Evolutionary conservation across 2,113 vertebrate genomes (phyloP).

Genomic region (Ascaphus truei): DNA sequence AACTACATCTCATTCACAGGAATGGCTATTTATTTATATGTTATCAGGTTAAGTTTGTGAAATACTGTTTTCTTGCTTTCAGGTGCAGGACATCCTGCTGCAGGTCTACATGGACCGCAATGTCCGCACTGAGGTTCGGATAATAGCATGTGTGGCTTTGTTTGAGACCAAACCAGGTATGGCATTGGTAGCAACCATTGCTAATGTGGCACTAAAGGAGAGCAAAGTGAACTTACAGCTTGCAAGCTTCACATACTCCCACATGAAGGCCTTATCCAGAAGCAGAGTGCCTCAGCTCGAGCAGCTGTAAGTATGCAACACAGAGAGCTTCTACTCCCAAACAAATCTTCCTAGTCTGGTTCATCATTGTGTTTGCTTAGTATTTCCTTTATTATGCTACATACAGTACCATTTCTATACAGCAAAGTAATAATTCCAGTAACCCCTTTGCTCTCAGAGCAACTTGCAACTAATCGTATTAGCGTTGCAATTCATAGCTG

Average conservation of each 20-base stretch:
- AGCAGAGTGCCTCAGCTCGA: conserved; percentile 53
- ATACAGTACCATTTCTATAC: too few species aligned
- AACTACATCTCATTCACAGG: too few species aligned
- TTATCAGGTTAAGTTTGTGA: neutral
- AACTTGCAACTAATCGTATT: too few species aligned
- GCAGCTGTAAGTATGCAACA: conserved; percentile 63
- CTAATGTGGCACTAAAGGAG: conserved; percentile 64
- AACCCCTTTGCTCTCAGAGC: too few species aligned
- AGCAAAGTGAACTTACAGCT: conserved; percentile 61
- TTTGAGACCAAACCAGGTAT: conserved; percentile 72
- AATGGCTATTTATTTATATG: too few species aligned
- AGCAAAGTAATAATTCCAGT: too few species aligned
- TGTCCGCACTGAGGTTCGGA: conserved; percentile 65
- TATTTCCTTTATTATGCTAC: neutral
- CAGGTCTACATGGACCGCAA: conserved; percentile 68
- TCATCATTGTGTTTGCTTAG: neutral
- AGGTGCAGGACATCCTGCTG: conserved; percentile 72
- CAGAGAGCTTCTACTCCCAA: neutral
- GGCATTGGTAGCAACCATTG: conserved; percentile 62
- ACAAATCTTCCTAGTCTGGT: neutral
- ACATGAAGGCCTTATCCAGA: conserved; percentile 73
- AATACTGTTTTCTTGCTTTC: too few species aligned
- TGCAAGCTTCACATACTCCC: conserved; percentile 71
- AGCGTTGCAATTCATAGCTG: too few species aligned
- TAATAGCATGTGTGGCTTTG: conserved; percentile 69